Percentiles rank a stretch among this genome's conserved stretches.
Conservation (phyloP, 2,888 invertebrate species). For the Colletes collaris region DNA sequence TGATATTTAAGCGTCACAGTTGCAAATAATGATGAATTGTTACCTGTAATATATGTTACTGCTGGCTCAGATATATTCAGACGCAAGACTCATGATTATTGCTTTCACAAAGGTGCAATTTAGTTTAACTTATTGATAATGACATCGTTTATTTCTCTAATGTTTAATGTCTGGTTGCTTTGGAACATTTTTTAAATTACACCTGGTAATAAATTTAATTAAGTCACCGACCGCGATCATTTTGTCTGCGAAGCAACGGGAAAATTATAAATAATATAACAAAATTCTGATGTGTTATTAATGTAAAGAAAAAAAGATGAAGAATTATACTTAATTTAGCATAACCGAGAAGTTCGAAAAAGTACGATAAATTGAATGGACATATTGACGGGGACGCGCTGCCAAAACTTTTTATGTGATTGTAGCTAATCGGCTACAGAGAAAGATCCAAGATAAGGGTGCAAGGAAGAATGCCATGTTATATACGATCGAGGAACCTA, state of each 20-base stretch:
- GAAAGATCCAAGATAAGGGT: slow-evolving; percentile 58
- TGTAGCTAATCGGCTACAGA: slow-evolving; percentile 69
- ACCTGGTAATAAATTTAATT: background rate
- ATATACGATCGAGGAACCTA: slow-evolving; percentile 32
- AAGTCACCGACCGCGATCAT: background rate
- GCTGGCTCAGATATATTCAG: slow-evolving; percentile 56
- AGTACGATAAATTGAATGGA: slow-evolving; percentile 11
- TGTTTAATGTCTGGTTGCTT: slow-evolving; percentile 19
- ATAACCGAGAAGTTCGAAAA: background rate
- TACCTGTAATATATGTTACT: slow-evolving; percentile 49
- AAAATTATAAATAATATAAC: too few relatives aligned
- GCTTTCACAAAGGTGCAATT: slow-evolving; percentile 54
- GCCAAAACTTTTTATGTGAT: slow-evolving; percentile 71
- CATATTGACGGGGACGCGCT: slow-evolving; percentile 64
- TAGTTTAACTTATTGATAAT: slow-evolving; percentile 47
- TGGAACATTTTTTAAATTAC: slow-evolving; percentile 3
- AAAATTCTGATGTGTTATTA: slow-evolving; percentile 10
- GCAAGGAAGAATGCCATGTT: slow-evolving; percentile 71
- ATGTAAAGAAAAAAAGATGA: background rate
- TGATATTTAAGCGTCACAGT: slow-evolving; percentile 46
- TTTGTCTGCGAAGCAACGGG: slow-evolving; percentile 1
- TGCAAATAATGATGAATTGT: slow-evolving; percentile 48
- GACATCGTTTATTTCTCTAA: slow-evolving; percentile 28
- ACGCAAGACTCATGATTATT: slow-evolving; percentile 25
- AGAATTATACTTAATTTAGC: slow-evolving; percentile 24